A percentile compares a stretch with the other conserved stretches of the same genome.
Conservation (phyloP, 2,113 vertebrate genomes). For the Sminthopsis crassicaudata region DNA sequence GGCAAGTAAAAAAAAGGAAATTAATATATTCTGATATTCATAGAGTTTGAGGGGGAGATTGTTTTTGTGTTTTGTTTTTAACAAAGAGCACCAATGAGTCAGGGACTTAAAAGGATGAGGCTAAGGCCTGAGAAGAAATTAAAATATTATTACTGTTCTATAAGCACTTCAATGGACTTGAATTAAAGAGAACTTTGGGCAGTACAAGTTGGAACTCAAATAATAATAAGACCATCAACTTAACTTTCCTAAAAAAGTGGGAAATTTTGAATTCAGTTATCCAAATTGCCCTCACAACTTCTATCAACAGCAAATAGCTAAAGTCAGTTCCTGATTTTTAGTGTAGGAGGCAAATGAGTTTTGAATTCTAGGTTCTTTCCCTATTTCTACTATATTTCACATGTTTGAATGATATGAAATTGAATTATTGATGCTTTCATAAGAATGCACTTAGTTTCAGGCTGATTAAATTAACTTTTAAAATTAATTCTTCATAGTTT, state of each 20-base stretch:
- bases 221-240: background rate
- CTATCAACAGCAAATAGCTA: background rate
- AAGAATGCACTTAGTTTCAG: background rate
- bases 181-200: background rate
- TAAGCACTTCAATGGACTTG: background rate
- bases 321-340: background rate
- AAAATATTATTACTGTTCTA: fast-evolving
- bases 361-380: background rate
- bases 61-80: background rate
- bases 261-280: background rate
- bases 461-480: background rate
- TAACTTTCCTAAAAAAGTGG: background rate
- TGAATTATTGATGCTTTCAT: background rate
- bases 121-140: background rate
- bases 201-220: background rate
- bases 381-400: background rate
- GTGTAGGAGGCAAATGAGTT: background rate
- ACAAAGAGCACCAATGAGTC: background rate
- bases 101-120: background rate
- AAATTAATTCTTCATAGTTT: background rate
- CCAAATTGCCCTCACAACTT: background rate
- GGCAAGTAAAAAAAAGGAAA: background rate
- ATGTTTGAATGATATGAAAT: background rate
- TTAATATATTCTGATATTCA: background rate
- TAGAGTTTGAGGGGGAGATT: background rate